Percentiles rank a stretch among this genome's conserved stretches.
Conservation (phyloP, 2,888 invertebrate genomes). For the Polyploca ridens region DNA sequence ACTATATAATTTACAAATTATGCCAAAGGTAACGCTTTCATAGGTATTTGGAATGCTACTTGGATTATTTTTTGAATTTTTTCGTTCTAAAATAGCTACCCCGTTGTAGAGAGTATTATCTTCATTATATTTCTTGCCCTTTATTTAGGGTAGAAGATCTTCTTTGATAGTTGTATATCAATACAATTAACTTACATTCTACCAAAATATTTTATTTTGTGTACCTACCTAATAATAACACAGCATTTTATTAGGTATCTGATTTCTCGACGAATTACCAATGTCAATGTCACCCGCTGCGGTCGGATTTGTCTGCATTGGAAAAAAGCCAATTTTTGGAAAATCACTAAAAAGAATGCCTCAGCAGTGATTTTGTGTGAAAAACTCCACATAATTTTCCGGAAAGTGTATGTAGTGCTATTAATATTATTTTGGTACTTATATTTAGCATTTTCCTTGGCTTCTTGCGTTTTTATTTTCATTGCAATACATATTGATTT, state of each 20-base stretch:
- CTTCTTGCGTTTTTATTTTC: conserved; percentile 36
- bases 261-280: conserved; percentile 16
- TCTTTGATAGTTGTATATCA: too few species aligned
- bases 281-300: conserved; percentile 42
- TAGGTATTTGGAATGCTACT: too few species aligned
- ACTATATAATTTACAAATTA: too few species aligned
- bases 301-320: conserved; percentile 45
- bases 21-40: too few species aligned
- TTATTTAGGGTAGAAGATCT: too few species aligned
- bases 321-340: conserved; percentile 48
- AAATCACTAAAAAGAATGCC: conserved; percentile 33
- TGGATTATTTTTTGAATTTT: too few species aligned
- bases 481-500: conserved; percentile 24
- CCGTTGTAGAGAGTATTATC: too few species aligned
- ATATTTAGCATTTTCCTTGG: conserved; percentile 16
- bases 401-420: conserved; percentile 35
- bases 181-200: too few species aligned
- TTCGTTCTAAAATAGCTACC: too few species aligned
- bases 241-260: not conserved
- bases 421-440: conserved; percentile 22
- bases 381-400: conserved; percentile 25
- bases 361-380: conserved; percentile 26
- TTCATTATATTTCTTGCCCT: too few species aligned
- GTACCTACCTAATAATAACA: too few species aligned
- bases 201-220: too few species aligned